phyloP scores from a whole-genome alignment of 2,888 invertebrate genomes.

The Agriopis marginaria region DNA sequence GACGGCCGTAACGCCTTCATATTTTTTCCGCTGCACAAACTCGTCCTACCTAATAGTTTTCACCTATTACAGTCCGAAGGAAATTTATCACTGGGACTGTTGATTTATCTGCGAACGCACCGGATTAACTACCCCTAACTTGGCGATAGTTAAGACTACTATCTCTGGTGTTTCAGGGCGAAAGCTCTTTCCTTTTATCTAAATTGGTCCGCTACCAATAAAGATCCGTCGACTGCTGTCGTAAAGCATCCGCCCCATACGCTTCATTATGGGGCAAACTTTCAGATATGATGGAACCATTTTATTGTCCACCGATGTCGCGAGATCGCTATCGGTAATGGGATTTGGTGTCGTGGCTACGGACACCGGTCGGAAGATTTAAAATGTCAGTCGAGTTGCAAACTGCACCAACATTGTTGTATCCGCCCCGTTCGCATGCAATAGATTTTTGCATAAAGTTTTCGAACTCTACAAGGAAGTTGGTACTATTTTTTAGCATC shows the following conservation, averaged over 20 bases:
- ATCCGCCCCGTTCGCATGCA: slow-evolving; percentile 37
- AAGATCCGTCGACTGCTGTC: slow-evolving; percentile 84
- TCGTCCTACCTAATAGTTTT: slow-evolving; percentile 83
- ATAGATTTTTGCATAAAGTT: slow-evolving; percentile 54
- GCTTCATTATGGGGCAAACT: slow-evolving; percentile 86
- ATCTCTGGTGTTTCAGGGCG: slow-evolving; percentile 84
- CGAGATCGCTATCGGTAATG: slow-evolving; percentile 84
- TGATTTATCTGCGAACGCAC: slow-evolving; percentile 81
- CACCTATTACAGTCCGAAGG: slow-evolving; percentile 82
- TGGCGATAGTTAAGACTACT: slow-evolving; percentile 86
- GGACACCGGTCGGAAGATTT: slow-evolving; percentile 60
- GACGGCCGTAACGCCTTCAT: slow-evolving; percentile 59
- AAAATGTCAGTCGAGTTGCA: slow-evolving; percentile 60
- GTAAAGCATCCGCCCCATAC: slow-evolving; percentile 86
- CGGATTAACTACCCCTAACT: slow-evolving; percentile 86
- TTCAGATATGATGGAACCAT: slow-evolving; percentile 86
- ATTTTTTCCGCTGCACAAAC: slow-evolving; percentile 64
- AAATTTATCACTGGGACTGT: slow-evolving; percentile 84
- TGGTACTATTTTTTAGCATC: slow-evolving; percentile 45
- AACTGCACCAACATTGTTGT: slow-evolving; percentile 59
- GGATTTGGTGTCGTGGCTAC: slow-evolving; percentile 66
- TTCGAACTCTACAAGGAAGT: slow-evolving; percentile 47
- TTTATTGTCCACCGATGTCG: slow-evolving; percentile 86
- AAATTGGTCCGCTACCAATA: slow-evolving; percentile 86
- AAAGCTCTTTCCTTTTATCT: slow-evolving; percentile 86